Base-by-base conservation (phyloP, 2,888 invertebrate species). In the Apeira syringaria region DNA sequence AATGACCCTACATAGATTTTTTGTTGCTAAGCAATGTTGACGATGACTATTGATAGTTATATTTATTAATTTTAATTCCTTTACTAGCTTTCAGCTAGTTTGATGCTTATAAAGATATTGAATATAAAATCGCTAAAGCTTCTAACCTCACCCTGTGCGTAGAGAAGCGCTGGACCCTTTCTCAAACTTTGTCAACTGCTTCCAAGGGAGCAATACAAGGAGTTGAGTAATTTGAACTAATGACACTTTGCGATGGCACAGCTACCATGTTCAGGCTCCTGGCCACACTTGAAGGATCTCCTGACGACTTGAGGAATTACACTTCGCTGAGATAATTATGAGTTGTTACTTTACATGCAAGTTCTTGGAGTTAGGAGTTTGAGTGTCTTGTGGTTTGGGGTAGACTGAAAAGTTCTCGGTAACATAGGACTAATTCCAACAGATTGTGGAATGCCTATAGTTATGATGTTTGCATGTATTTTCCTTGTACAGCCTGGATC, bases 221-320 rank as follows among this genome's bases (percentile, higher is more conserved):
- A 78, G 78, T 80, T 77, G 63, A 68, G 82, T 87, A 82, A 86
- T 86, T 85, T 82, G 80, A 81, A 81, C 80, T 84, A 86, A 87
- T 84, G 83, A 78, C 79, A 69, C 73, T 77, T 74, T 61, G 64
- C 56, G 70, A 36, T 25, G 46, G 52, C 55, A 53, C 56, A 52
- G 57, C 62, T 56, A 54, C 56, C 53, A 52, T 61, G 51, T 50
- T 61, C 50, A 53, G 56, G 40, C 55, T 47, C 37, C 53, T 53
- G 52, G 48, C 56, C 50, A 39, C 49, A 63, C 51, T 61, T 58
- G 61, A 63, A 63, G 62, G 64, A 68, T 61, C 51, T 54, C 51
- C 45, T 56, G 48, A 54, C 53, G 57, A 64, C 66, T 67, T 64
- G 62, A 68, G 61, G 64, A 65, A 69, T 66, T 58, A 58, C 56